Base-by-base conservation (phyloP, 2,113 vertebrate species). In the Sander lucioperca region DNA sequence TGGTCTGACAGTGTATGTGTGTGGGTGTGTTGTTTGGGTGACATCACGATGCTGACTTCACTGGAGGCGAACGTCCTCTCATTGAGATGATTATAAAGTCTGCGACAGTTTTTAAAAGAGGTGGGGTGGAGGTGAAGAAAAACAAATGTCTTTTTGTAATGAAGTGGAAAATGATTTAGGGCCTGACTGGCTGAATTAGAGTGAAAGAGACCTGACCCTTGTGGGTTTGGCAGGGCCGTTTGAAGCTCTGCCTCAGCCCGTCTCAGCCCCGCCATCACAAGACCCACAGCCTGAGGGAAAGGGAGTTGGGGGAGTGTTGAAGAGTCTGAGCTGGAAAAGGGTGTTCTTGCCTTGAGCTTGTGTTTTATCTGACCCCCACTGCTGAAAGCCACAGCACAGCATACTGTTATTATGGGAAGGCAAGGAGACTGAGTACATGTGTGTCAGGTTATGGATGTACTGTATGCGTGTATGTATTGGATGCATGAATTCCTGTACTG, bases 91-190 rank as follows among this genome's bases (percentile, higher is more conserved):
- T 93, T 92, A 30, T 43, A 92, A 92, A 91, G 80, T 68, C 68
- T 25, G 58, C 19, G 0, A 43, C 66, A 57, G 51, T 47, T 86
- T 76, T 74, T 70, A 58, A 83, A 77, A 67, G 65, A 67, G 77
- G 73, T 19, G 10, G 81, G 50, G 62, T 64, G 90, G 89, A 89
- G 87, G 86, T 73, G 73, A 88, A 87, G 84, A 86, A 84, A 92
- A 89, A 91, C 87, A 88, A 89, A 84, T 67, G 79, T 88, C 80
- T 83, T 84, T 88, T 79, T 81, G 82, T 88, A 92, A 92, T 83
- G 85, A 93, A 82, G 85, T 82, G 87, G 72, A 86, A 92, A 93
- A 92, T 92, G 83, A 94, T 95, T 92, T 92, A 88, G 78, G 76
- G 76, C 69, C 85, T 68, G 85, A 83, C 74, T 82, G 87, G 10